A percentile compares a stretch with the other conserved stretches of the same genome.
phyloP scores from a whole-genome alignment of 1,140 invertebrate species.

The Heliconius hermathena region DNA sequence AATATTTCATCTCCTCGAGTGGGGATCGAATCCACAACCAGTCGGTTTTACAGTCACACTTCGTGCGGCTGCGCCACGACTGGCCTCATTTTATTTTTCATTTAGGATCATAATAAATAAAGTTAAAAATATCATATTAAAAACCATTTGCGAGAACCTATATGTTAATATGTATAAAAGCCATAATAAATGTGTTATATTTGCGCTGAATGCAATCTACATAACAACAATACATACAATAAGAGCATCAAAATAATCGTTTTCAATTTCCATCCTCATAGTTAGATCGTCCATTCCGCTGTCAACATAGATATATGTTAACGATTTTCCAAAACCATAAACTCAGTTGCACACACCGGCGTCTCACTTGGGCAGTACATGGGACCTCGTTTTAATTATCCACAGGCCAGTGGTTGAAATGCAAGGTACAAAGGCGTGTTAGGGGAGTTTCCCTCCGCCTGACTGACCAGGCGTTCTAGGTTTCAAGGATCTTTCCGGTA shows the following conservation, averaged over 20 bases:
- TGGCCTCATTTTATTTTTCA: background rate
- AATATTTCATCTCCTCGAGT: no score
- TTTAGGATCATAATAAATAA: no score
- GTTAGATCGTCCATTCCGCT: background rate
- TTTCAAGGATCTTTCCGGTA: conserved; percentile 10
- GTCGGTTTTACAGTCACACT: no score
- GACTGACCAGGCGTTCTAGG: conserved; percentile 3
- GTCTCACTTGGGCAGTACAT: conserved; percentile 22
- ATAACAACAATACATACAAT: background rate
- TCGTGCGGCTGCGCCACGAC: no score
- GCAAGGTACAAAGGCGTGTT: conserved; percentile 30
- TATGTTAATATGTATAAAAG: no score
- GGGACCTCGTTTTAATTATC: conserved; percentile 40
- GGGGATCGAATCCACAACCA: no score
- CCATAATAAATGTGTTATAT: background rate
- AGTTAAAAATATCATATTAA: no score
- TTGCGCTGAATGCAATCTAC: background rate
- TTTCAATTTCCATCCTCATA: conserved; percentile 2
- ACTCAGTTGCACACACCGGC: conserved; percentile 10
- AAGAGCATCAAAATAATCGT: background rate
- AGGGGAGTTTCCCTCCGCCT: conserved; percentile 27
- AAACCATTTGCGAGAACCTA: no score
- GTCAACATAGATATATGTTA: conserved; percentile 22
- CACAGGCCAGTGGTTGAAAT: conserved; percentile 35
- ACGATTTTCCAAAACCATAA: conserved; percentile 17